Percentiles rank a stretch among this genome's conserved stretches.
These are phyloP conservation scores for Pinctada fucata DNA, from an alignment of 2,888 invertebrate species.

Conservation along the genomic window DNA sequence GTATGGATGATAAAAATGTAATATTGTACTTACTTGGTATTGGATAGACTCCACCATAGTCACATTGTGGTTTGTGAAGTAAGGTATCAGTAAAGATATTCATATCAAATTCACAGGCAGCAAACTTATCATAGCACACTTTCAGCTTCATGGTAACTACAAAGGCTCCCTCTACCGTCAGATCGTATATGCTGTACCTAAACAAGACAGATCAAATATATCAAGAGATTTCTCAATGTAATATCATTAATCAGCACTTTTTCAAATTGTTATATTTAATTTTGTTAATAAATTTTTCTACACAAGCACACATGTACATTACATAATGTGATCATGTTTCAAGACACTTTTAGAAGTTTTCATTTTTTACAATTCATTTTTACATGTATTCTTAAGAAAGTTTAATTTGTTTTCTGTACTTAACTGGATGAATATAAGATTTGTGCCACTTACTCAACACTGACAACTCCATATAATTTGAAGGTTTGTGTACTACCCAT, in stretches of 20 bases:
- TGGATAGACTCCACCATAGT: not conserved
- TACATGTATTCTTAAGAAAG: no score
- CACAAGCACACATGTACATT: no score
- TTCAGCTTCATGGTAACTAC: slow-evolving; percentile 7
- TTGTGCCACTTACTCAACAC: not conserved
- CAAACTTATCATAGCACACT: slow-evolving; percentile 11
- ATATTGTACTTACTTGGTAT: not conserved
- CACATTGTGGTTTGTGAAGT: not conserved
- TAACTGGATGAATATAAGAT: no score
- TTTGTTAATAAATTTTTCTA: no score
- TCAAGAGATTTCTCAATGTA: no score
- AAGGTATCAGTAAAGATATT: not conserved
- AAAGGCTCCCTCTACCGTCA: not conserved
- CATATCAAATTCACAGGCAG: not conserved
- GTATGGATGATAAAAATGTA: no score
- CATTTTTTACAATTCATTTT: no score
- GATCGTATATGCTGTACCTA: slow-evolving; percentile 7
- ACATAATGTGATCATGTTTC: no score
- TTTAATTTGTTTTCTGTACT: no score
- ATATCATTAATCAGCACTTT: no score
- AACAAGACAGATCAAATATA: not conserved
- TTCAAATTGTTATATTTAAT: no score
- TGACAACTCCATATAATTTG: slow-evolving; percentile 2
- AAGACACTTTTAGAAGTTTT: no score
- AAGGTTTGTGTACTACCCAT: slow-evolving; percentile 8